Evolutionary conservation across 2,797 vertebrate species (phyloP).

Genomic region (Tenualosa ilisha): DNA sequence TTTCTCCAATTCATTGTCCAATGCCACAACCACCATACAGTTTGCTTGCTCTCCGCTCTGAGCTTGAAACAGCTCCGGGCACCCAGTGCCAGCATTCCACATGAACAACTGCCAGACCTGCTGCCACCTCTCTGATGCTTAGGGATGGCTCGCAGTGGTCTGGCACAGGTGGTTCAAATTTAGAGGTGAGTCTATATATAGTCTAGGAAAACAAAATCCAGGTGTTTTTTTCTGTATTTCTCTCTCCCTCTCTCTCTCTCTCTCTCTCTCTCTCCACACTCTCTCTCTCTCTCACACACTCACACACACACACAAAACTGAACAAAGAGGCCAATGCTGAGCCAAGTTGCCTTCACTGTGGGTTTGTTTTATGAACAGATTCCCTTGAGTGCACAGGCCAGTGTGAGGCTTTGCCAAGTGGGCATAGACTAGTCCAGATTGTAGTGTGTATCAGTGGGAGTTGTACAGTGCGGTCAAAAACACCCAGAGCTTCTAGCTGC

Average conservation of each 20-base stretch:
- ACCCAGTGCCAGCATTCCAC: slow-evolving; percentile 38
- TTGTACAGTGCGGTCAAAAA: slow-evolving; percentile 44
- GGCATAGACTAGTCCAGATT: slow-evolving; percentile 46
- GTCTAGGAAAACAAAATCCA: slow-evolving; percentile 67
- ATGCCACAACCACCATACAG: background rate
- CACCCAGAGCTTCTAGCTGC: slow-evolving; percentile 42
- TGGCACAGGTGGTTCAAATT: slow-evolving; percentile 69
- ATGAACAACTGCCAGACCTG: slow-evolving; percentile 32
- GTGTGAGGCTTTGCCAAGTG: slow-evolving; percentile 49
- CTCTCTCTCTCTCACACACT: background rate
- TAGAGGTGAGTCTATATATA: slow-evolving; percentile 68
- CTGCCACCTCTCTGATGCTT: slow-evolving; percentile 47
- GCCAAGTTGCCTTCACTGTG: slow-evolving; percentile 51
- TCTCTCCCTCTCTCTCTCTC: slow-evolving; percentile 21
- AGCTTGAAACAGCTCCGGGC: background rate
- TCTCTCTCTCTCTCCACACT: background rate
- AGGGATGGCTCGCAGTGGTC: slow-evolving; percentile 48
- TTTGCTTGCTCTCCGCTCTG: background rate
- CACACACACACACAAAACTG: background rate
- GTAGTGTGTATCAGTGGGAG: slow-evolving; percentile 38
- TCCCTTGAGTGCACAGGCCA: slow-evolving; percentile 55
- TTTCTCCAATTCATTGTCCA: background rate
- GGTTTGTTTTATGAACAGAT: slow-evolving; percentile 61
- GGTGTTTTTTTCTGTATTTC: slow-evolving; percentile 55
- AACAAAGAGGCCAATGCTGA: slow-evolving; percentile 58